Conservation (phyloP, 2,888 invertebrate genomes). For the Choreutis nemorana region DNA sequence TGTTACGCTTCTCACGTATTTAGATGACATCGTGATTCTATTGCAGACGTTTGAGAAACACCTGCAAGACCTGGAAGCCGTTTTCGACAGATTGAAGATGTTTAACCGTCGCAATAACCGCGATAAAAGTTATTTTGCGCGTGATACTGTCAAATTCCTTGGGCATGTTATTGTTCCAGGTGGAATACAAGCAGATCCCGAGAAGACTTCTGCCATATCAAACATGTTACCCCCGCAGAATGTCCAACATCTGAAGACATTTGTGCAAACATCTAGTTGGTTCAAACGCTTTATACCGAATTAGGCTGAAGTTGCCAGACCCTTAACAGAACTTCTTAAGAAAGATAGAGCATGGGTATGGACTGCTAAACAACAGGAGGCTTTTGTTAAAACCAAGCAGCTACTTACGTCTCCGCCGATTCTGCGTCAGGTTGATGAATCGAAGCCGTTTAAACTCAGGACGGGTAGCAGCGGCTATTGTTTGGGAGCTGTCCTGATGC, state of each 20-base stretch:
- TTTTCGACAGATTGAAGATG: conserved; percentile 14
- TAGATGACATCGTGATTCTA: conserved; percentile 20
- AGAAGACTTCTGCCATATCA: conserved; percentile 18
- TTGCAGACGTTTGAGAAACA: conserved; percentile 16
- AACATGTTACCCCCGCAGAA: conserved; percentile 13
- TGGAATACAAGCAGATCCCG: conserved; percentile 17
- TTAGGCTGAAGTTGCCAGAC: conserved; percentile 15
- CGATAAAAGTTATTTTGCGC: conserved; percentile 17
- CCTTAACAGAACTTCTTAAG: conserved; percentile 17
- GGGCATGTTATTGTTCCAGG: conserved; percentile 19
- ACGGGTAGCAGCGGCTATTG: conserved; percentile 23
- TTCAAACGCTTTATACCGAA: conserved; percentile 12
- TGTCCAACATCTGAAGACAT: conserved; percentile 13
- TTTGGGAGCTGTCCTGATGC: conserved; percentile 16
- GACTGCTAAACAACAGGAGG: conserved; percentile 4
- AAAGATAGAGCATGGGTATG: conserved; percentile 11
- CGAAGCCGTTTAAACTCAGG: conserved; percentile 17
- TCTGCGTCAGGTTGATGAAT: conserved; percentile 11
- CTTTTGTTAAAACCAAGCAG: conserved; percentile 11
- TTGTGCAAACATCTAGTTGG: conserved; percentile 15
- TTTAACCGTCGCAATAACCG: conserved; percentile 16
- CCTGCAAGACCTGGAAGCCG: conserved; percentile 16
- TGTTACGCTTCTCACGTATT: conserved; percentile 14
- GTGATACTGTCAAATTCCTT: conserved; percentile 17
- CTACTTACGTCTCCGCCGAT: conserved; percentile 12